These are phyloP conservation scores for Leucozona laternaria DNA, from an alignment of 2,888 invertebrate genomes.

Conservation along the genomic window DNA sequence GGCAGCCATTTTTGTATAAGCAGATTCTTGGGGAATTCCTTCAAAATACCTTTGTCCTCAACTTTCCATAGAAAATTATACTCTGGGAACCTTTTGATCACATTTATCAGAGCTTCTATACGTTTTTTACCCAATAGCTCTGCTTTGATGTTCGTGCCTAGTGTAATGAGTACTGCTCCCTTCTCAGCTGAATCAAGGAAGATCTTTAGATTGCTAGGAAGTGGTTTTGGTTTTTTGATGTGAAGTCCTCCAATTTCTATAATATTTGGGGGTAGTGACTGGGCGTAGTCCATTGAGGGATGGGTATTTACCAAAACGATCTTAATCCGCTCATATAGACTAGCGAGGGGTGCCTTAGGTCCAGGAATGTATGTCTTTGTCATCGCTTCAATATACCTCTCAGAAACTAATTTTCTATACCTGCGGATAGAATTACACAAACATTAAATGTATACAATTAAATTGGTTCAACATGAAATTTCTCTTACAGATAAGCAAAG, in stretches of 20 bases:
- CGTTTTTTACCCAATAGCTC: conserved; percentile 51
- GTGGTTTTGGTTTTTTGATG: conserved; percentile 76
- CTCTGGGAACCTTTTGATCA: conserved; percentile 78
- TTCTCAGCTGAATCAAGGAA: conserved; percentile 77
- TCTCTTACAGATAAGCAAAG: conserved; percentile 42
- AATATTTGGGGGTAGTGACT: conserved; percentile 77
- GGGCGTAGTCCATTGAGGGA: conserved; percentile 76
- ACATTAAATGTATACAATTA: no score
- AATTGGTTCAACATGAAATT: neutral
- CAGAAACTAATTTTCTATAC: conserved; percentile 38
- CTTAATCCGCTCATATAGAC: conserved; percentile 65
- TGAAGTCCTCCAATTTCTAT: conserved; percentile 79
- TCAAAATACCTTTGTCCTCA: conserved; percentile 65
- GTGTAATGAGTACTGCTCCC: conserved; percentile 78
- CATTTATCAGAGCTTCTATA: conserved; percentile 77
- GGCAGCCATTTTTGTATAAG: conserved; percentile 84
- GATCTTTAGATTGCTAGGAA: conserved; percentile 77
- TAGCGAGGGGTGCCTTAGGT: conserved; percentile 50
- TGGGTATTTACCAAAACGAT: conserved; percentile 77
- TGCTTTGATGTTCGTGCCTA: conserved; percentile 77
- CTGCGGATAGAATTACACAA: neutral
- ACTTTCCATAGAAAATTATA: conserved; percentile 81
- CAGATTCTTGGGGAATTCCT: conserved; percentile 82
- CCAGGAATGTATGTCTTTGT: conserved; percentile 33
- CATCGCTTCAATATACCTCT: conserved; percentile 26